These are phyloP conservation scores for Phaethornis superciliosus DNA, from an alignment of 2,113 vertebrate species.

Conservation along the genomic window DNA sequence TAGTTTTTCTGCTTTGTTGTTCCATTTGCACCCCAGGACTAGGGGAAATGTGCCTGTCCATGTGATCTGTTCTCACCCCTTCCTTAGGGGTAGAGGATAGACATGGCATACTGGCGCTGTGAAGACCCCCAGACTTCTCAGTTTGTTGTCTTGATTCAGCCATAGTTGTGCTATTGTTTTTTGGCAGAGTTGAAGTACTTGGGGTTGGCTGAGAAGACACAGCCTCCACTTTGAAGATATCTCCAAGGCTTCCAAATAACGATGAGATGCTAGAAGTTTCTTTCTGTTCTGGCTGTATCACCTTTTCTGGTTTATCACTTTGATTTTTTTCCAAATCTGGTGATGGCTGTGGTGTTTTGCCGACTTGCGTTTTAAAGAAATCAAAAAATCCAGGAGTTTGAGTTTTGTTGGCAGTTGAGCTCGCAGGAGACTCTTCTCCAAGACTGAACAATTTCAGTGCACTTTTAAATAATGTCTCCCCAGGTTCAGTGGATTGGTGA, in stretches of 20 bases:
- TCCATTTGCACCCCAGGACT: slow-evolving; percentile 18
- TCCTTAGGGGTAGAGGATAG: background rate
- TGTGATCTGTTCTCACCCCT: slow-evolving; percentile 9
- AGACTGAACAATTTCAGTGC: slow-evolving; percentile 69
- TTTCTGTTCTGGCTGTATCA: slow-evolving; percentile 69
- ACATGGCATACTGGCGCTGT: background rate
- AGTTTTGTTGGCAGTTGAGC: slow-evolving; percentile 70
- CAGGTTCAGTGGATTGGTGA: slow-evolving; percentile 38
- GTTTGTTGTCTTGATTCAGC: background rate
- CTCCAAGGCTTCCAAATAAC: slow-evolving; percentile 85
- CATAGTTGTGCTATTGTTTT: background rate
- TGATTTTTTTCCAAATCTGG: slow-evolving; percentile 48
- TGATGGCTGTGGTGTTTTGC: slow-evolving; percentile 66
- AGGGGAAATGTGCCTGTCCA: background rate
- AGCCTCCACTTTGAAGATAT: slow-evolving; percentile 82
- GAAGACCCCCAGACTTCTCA: background rate
- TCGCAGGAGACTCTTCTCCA: slow-evolving; percentile 64
- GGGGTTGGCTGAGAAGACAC: slow-evolving; percentile 64
- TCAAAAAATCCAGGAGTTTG: slow-evolving; percentile 81
- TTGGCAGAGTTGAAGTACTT: background rate
- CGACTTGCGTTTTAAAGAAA: slow-evolving; percentile 85
- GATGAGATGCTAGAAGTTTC: slow-evolving; percentile 78
- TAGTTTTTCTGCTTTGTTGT: background rate
- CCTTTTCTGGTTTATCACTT: slow-evolving; percentile 60
- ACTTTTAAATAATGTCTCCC: slow-evolving; percentile 75